Base-by-base conservation (phyloP, 2,113 vertebrate genomes). In the Gorsachius goisagi region DNA sequence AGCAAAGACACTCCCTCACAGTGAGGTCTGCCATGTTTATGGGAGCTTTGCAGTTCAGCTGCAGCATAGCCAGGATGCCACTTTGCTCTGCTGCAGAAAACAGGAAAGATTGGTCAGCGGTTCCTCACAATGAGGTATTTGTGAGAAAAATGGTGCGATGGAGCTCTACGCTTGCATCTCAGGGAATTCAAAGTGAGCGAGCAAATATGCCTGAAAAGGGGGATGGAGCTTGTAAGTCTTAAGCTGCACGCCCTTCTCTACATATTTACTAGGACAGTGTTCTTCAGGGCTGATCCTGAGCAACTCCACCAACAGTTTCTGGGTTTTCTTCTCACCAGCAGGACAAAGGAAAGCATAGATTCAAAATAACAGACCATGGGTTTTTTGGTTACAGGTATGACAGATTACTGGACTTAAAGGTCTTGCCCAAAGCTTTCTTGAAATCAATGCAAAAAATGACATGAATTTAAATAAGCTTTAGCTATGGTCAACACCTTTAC, bases 191-290 rank as follows among this genome's bases (percentile, higher is more conserved):
- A 44, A 50, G 23, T 12, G 6, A 52, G 33, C 1, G 41, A 64
- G 21, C 21, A 44, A 69, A 53, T 14, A 3, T 12, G 37, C 33
- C 45, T 60, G 33, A 26, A n/a, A 53, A 52, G 27, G 14, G 6
- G 16, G 6, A 15, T 19, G 37, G 19, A 52, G 19, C 37, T 67
- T 0, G 1, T 21, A 18, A 0, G 0, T 23, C 39, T 74, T 27
- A 67, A 67, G 52, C 20, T 39, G 20, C 20, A 1, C 10, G 6
- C 8, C 12, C 30, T 60, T 68, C 39, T 27, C 10, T 33, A 9
- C 12, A 9, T 33, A 21, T 49, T 41, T 9, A 4, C 26, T 16
- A 23, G 21, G 45, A 49, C 9, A 8, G 15, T 9, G 12, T 9
- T 85, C 41, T 78, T 23, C 52, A 60, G 67, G 44, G 28, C 33